Conservation (phyloP, 2,113 vertebrate species). For the Zeus faber region DNA sequence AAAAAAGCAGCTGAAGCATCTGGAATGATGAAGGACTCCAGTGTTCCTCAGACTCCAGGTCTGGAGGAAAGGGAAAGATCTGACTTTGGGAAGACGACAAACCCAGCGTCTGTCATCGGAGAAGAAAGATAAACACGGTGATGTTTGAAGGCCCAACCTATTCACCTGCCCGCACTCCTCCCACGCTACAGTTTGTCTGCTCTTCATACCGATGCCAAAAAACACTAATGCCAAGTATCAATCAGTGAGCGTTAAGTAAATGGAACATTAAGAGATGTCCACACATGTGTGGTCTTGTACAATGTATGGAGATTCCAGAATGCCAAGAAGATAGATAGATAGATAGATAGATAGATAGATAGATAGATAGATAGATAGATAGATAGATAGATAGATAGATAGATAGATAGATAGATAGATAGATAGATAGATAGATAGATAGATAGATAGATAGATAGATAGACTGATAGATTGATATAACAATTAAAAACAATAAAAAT, state of each 20-base stretch:
- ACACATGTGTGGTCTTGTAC: conserved; percentile 21
- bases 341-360: too few relatives aligned
- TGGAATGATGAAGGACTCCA: not conserved
- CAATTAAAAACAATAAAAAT: too few relatives aligned
- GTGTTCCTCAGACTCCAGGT: too few relatives aligned
- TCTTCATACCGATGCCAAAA: conserved; percentile 17
- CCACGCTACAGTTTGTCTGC: conserved; percentile 10
- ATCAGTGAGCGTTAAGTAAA: conserved; percentile 31
- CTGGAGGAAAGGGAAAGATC: not conserved
- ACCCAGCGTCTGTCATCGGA: conserved; percentile 28
- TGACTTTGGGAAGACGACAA: conserved; percentile 4
- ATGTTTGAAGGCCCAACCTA: conserved; percentile 24
- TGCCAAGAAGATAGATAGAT: too few relatives aligned
- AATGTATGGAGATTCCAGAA: not conserved
- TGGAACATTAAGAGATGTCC: conserved; percentile 13
- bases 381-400: too few relatives aligned
- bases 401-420: too few relatives aligned
- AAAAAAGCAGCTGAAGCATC: conserved; percentile 1
- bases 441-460: too few relatives aligned
- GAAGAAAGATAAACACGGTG: conserved; percentile 14
- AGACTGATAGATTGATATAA: too few relatives aligned
- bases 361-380: too few relatives aligned
- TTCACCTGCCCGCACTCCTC: conserved; percentile 44
- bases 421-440: too few relatives aligned
- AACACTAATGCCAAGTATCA: conserved; percentile 28